Evolutionary conservation across 37 sponge, comb jelly and placozoan genomes (phyloP).

Genomic region (Theonella swinhoei): DNA sequence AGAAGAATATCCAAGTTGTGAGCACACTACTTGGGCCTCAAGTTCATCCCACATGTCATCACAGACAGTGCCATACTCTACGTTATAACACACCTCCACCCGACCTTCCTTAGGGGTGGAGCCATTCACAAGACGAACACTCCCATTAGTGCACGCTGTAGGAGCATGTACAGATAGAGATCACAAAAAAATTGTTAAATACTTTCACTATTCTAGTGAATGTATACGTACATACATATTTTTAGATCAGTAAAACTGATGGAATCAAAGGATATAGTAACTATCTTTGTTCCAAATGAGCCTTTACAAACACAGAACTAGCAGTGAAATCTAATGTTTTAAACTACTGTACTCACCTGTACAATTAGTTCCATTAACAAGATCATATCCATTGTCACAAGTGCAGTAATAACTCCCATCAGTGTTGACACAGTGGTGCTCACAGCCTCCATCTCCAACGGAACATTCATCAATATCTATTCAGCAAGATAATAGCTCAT

Average conservation of each 20-base stretch:
- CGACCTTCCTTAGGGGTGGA: slow-evolving; percentile 9
- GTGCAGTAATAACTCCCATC: neutral
- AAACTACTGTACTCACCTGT: neutral
- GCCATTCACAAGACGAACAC: slow-evolving; percentile 25
- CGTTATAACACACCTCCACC: slow-evolving; percentile 41
- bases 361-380: neutral
- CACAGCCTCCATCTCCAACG: neutral
- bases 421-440: neutral
- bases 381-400: neutral
- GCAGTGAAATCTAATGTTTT: neutral
- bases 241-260: too few relatives aligned
- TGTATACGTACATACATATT: too few relatives aligned
- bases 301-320: neutral
- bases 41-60: slow-evolving; percentile 54
- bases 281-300: too few relatives aligned
- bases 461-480: neutral
- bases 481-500: too few relatives aligned
- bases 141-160: slow-evolving; percentile 42
- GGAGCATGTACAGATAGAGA: too few relatives aligned
- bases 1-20: slow-evolving; percentile 11
- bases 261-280: too few relatives aligned
- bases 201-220: too few relatives aligned
- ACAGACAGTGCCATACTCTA: slow-evolving; percentile 44
- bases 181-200: too few relatives aligned
- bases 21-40: slow-evolving; percentile 46